Evolutionary conservation across 2,797 vertebrate genomes (phyloP), one percentile per base, ranked within the genome.

Genomic region (Eupleurogrammus muticus): DNA sequence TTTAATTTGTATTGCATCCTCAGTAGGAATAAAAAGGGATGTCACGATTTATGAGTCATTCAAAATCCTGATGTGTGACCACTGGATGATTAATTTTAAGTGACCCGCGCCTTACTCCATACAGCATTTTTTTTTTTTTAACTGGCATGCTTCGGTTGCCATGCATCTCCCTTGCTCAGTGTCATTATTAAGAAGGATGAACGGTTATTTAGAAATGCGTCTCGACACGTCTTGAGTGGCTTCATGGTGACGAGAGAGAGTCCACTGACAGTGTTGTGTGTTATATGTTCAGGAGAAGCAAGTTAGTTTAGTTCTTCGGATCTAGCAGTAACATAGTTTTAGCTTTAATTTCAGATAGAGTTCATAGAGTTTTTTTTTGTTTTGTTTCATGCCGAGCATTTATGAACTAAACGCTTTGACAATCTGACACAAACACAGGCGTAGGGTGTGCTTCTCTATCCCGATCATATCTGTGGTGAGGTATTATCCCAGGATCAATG

Each of bases 391-490:
- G n/a, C 82, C 65, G 64, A 90, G 79, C 80, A 87, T 87, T 90
- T 84, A 88, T 83, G 65, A 82, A 84, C 70, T 67, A 75, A 73
- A 84, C 49, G 83, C 89, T 86, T 90, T 86, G 88, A 92, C 90
- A 90, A 90, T 92, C 88, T 83, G 83, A 85, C 63, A 61, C 60
- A 54, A 67, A 84, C 48, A 70, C 55, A 44, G 42, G 56, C 60
- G 59, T 14, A 48, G 35, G 55, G 55, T 48, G 36, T 72, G 23
- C 20, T 56, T 28, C 38, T 59, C 7, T 55, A 32, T 47, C 54
- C 36, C 53, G 55, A 70, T 44, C 19, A 44, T 64, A 5, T 16
- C 34, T 8, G 24, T 12, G 52, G 50, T 35, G 50, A 52, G 48
- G 24, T 20, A 21, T 48, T 56, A 55, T 50, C 32, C 21, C 24